These are phyloP conservation scores for Caenorhabditis sulstoni DNA, from an alignment of 2,888 invertebrate species.

Conservation along the genomic window DNA sequence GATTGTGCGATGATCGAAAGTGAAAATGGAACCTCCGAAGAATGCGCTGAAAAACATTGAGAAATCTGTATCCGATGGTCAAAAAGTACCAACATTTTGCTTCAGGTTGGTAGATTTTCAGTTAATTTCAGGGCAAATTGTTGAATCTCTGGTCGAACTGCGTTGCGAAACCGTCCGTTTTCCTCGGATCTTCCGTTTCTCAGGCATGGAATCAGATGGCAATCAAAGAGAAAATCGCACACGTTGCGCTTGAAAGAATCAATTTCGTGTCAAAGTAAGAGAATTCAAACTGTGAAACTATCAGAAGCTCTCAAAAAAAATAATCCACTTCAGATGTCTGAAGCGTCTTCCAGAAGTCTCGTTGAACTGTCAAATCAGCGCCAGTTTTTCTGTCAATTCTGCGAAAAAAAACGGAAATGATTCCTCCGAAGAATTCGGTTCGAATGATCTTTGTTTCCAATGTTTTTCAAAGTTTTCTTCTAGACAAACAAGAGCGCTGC, in stretches of 20 bases:
- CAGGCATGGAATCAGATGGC: slow-evolving; percentile 19
- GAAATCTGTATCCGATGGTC: too few species aligned
- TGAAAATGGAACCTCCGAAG: too few species aligned
- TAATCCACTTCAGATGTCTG: slow-evolving; percentile 20
- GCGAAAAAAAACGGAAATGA: not conserved
- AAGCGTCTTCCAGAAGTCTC: slow-evolving; percentile 38
- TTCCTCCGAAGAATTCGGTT: not conserved
- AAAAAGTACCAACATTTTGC: too few species aligned
- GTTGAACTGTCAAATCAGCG: slow-evolving; percentile 40
- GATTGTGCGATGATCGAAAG: too few species aligned
- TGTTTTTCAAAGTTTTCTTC: not conserved
- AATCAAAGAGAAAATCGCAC: slow-evolving; percentile 10
- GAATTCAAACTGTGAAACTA: not conserved
- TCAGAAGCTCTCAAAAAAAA: not conserved
- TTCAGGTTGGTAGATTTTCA: too few species aligned
- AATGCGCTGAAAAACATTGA: too few species aligned
- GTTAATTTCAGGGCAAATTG: slow-evolving; percentile 34
- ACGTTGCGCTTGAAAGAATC: slow-evolving; percentile 4
- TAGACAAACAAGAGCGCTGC: slow-evolving; percentile 41
- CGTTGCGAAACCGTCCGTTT: slow-evolving; percentile 10
- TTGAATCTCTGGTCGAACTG: slow-evolving; percentile 24
- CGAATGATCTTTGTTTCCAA: too few species aligned
- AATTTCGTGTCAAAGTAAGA: slow-evolving; percentile 28
- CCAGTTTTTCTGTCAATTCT: slow-evolving; percentile 36
- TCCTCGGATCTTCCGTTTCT: slow-evolving; percentile 20